Evolutionary conservation across 2,113 vertebrate genomes (phyloP).

Genomic region (Paradisaea rubra): DNA sequence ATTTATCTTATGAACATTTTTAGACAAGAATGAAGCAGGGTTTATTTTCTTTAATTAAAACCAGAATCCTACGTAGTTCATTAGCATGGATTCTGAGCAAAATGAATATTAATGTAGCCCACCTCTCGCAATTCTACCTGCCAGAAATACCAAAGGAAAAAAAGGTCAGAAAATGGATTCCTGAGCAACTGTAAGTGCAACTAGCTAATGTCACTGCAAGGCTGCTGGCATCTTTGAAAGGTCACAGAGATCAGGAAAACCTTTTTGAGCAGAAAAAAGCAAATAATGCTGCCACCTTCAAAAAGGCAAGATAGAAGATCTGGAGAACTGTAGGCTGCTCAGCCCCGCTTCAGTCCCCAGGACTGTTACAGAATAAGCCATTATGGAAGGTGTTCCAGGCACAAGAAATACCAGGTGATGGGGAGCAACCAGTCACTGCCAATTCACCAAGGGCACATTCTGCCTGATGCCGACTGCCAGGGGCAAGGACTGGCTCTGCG

Average conservation of each 20-base stretch:
- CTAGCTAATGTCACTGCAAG: neutral
- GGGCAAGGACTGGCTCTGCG: neutral
- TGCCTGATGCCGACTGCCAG: neutral
- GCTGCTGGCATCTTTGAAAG: neutral
- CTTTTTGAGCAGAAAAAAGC: neutral
- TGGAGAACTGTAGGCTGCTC: neutral
- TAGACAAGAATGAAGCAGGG: slow-evolving; percentile 12
- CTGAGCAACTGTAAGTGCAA: neutral
- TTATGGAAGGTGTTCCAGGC: neutral
- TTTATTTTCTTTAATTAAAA: slow-evolving; percentile 55
- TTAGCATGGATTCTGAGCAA: slow-evolving; percentile 38
- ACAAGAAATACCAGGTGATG: neutral
- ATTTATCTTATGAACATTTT: slow-evolving; percentile 19
- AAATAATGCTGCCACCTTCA: neutral
- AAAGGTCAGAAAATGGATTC: slow-evolving; percentile 23
- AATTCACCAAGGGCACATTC: neutral
- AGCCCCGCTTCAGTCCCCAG: neutral
- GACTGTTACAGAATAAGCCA: neutral
- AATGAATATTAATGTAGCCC: slow-evolving; percentile 44
- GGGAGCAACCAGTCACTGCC: neutral
- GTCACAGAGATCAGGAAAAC: neutral
- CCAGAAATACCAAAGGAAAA: neutral
- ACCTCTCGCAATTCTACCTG: slow-evolving; percentile 21
- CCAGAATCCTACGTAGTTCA: slow-evolving; percentile 5
- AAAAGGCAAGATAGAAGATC: neutral